A percentile compares a stretch with the other conserved stretches of the same genome.
phyloP scores from a whole-genome alignment of 30 jellyfish, hydroid and myxozoan genomes.

The Mastigias papua region DNA sequence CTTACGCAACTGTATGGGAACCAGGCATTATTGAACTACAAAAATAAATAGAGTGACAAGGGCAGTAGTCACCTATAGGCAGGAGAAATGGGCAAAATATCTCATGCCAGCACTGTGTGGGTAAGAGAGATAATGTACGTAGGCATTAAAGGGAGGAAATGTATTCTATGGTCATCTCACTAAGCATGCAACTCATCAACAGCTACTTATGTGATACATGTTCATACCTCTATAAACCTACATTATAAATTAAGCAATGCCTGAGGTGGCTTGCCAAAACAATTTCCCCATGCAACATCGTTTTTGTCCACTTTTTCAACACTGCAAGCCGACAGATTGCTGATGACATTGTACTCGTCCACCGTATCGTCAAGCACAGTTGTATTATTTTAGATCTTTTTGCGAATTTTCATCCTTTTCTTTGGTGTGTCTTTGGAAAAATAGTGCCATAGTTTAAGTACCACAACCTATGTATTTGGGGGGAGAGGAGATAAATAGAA shows the following conservation, averaged over 20 bases:
- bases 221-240: not conserved
- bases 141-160: too few relatives aligned
- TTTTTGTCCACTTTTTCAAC: not conserved
- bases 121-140: too few relatives aligned
- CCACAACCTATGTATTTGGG: too few relatives aligned
- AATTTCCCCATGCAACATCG: not conserved
- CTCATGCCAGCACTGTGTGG: too few relatives aligned
- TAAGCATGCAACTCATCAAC: not conserved
- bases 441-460: not conserved
- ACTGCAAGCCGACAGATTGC: not conserved
- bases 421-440: not conserved
- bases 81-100: too few relatives aligned
- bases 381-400: not conserved
- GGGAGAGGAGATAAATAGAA: too few relatives aligned
- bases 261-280: not conserved
- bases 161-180: too few relatives aligned
- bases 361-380: not conserved
- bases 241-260: not conserved
- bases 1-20: constrained; percentile 48
- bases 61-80: too few relatives aligned
- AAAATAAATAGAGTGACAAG: not conserved
- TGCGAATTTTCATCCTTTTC: not conserved
- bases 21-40: not conserved
- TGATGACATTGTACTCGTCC: not conserved
- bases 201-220: not conserved